Evolutionary conservation across 2,797 vertebrate species (phyloP), one percentile per base, ranked within the genome.

Genomic region (Halcyon smyrnensis): DNA sequence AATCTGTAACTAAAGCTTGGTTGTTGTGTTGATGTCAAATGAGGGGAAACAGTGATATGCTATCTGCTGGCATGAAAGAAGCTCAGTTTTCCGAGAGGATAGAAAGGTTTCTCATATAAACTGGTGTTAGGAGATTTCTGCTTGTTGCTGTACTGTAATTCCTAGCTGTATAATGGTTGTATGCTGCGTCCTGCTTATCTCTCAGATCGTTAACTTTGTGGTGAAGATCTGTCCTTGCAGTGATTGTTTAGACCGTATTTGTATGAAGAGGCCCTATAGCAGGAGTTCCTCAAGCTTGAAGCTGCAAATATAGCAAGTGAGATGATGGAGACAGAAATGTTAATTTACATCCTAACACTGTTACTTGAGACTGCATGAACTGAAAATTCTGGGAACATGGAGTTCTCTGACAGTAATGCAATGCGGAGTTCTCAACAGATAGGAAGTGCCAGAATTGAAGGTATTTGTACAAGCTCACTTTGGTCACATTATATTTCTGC

Each of bases 161-260:
- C 43, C 3, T 71, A 68, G 41, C 9, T 0, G 2, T 77, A 0
- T 83, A 12, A n/a, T 13, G 16, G 39, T 77, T 3, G 3, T 48
- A 6, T 78, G 41, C 21, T 77, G 4, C 23, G 6, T 62, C 39
- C 46, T 25, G 25, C 18, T 67, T 70, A 32, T 46, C 6, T 20
- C 12, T 5, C 3, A 45, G 57, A 51, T 27, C 5, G 4, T 16
- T n/a, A 59, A 24, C 43, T 82, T 54, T 34, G 6, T 37, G 45
- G 19, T 11, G 7, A 81, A 80, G 57, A 45, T 4, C 9, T 68
- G 21, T 7, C n/a, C 63, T 69, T 79, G n/a, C 14, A 54, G 30
- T 25, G 50, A 8, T 69, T 65, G 28, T 46, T 82, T 93, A 62
- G 12, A 11, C 32, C 23, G 8, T 51, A 20, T 24, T 91, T 25